Base-by-base conservation (phyloP, 1,140 invertebrate genomes). In the Trachymyrmex septentrionalis region DNA sequence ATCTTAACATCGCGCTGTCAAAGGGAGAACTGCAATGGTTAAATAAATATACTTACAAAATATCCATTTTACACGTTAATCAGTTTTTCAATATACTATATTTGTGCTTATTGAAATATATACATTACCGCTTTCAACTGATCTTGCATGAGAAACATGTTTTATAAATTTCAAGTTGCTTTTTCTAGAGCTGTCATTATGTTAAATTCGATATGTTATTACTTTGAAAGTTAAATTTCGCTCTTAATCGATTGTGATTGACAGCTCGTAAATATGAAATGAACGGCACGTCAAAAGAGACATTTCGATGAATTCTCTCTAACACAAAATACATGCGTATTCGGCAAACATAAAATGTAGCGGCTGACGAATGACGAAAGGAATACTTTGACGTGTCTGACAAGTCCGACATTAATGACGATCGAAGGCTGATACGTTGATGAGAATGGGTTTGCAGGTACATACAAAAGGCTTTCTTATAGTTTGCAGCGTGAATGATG, bases 211-310 rank as follows among this genome's bases (percentile, higher is more conserved):
- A 59, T 2, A 27, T 24, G 48, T 77, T 48, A 61, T 53, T 73
- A 73, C 34, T 61, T n/a, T n/a, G n/a, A 61, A 63, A 84, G 69
- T 84, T 75, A 73, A 73, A 84, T 84, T 63, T 2, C 14, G 12
- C 55, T 61, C 55, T 85, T 85, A 30, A 80, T 76, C 55, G 48
- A 63, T 63, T 30, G 24, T 57, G 77, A 89, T 87, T 63, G 88
- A 90, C 86, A 77, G 78, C 66, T 78, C 53, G 88, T 85, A 87
- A 90, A 76, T 80, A 57, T 30, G 53, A 30, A 72, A 86, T 64
- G 48, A 76, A 85, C 61, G 19, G 10, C 19, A 48, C 27, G 27
- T 24, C 44, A 38, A 63, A 59, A 24, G n/a, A n/a, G 34, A 64
- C 10, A 19, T 50, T 50, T 61, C 75, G 73, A 44, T 50, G 48